Conservation (phyloP, 2,888 invertebrate species). For the Hedya salicella region DNA sequence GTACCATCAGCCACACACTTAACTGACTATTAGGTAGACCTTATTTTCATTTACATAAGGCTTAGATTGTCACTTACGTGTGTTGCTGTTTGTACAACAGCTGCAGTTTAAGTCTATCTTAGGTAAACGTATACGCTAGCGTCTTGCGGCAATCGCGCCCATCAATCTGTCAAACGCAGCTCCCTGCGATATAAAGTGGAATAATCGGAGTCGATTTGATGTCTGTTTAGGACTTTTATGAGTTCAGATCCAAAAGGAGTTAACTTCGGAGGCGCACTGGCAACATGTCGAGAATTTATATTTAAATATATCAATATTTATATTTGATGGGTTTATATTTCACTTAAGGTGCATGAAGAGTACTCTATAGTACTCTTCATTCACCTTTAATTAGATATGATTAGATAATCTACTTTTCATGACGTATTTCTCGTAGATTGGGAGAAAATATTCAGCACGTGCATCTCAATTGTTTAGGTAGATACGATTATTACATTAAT, state of each 20-base stretch:
- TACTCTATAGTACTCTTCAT: no score
- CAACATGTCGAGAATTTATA: not conserved
- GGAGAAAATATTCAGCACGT: no score
- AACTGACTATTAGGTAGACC: no score
- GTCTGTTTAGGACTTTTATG: slow-evolving; percentile 36
- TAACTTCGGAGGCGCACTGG: not conserved
- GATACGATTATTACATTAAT: no score
- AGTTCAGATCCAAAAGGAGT: slow-evolving; percentile 7
- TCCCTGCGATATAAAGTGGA: slow-evolving; percentile 37
- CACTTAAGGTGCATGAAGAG: not conserved
- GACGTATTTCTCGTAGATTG: no score
- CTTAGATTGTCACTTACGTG: no score
- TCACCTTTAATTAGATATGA: no score
- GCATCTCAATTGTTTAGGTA: no score
- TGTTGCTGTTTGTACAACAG: not conserved
- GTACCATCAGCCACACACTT: no score
- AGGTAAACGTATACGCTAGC: slow-evolving; percentile 46
- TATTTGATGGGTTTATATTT: not conserved
- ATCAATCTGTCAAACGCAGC: slow-evolving; percentile 56
- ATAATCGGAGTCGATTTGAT: slow-evolving; percentile 42
- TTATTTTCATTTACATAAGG: no score
- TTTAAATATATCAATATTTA: no score
- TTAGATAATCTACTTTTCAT: no score
- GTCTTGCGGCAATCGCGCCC: slow-evolving; percentile 49
- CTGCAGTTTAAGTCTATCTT: slow-evolving; percentile 21